Evolutionary conservation across 1,140 invertebrate species (phyloP).

Genomic region (Trigoniulus corallinus): DNA sequence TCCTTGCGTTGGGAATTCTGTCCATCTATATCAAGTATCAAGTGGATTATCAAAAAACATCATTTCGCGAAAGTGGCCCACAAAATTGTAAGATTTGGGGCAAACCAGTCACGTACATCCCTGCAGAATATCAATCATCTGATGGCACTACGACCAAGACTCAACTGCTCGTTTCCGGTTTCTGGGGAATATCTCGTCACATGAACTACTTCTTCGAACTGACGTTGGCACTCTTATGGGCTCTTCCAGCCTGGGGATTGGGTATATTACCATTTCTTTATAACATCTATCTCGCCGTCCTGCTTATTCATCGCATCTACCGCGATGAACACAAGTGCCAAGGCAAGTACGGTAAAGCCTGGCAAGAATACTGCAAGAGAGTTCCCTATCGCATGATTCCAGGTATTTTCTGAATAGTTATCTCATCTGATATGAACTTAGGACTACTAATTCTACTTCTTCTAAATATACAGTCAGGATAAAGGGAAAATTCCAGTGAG

Average conservation of each 20-base stretch:
- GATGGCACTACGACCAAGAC: slow-evolving; percentile 15
- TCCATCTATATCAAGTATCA: slow-evolving; percentile 35
- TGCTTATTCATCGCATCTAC: slow-evolving; percentile 35
- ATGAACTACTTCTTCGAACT: slow-evolving; percentile 43
- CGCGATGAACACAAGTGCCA: slow-evolving; percentile 40
- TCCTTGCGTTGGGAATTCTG: slow-evolving; percentile 26
- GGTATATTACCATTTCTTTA: slow-evolving; percentile 36
- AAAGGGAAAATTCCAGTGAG: too few species aligned
- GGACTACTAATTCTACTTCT: too few species aligned
- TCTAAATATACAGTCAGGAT: too few species aligned
- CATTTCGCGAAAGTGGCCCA: too few species aligned
- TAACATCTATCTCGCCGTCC: slow-evolving; percentile 31
- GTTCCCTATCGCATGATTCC: slow-evolving; percentile 39
- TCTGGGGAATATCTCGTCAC: slow-evolving; percentile 40
- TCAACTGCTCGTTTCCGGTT: slow-evolving; percentile 37
- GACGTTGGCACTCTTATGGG: slow-evolving; percentile 33
- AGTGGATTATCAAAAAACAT: slow-evolving; percentile 27
- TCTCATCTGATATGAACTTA: too few species aligned
- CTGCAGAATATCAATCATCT: slow-evolving; percentile 26
- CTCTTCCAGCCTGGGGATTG: slow-evolving; percentile 27
- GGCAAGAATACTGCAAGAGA: slow-evolving; percentile 34
- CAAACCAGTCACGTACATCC: slow-evolving; percentile 27
- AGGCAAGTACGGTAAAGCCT: slow-evolving; percentile 37
- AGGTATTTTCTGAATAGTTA: slow-evolving; percentile 29
- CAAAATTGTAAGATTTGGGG: slow-evolving; percentile 34